Evolutionary conservation across 2,888 invertebrate species (phyloP).

Genomic region (Hecatera dysodea): DNA sequence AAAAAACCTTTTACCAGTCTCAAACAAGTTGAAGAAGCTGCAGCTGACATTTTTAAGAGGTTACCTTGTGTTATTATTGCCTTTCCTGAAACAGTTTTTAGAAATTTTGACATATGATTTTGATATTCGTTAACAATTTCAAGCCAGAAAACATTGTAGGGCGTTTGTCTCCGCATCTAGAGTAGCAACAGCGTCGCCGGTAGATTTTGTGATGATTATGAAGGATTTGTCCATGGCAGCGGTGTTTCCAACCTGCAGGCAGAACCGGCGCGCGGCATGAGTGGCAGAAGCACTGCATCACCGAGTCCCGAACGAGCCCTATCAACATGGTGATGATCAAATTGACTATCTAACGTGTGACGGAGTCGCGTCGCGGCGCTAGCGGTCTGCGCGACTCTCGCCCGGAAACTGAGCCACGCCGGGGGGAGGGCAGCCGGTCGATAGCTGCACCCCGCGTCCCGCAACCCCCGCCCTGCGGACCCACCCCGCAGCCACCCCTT

Average conservation of each 20-base stretch:
- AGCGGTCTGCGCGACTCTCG: conserved; percentile 92
- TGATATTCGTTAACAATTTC: conserved; percentile 37
- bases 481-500: conserved; percentile 82
- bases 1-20: conserved; percentile 20
- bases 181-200: conserved; percentile 78
- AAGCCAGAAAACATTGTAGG: conserved; percentile 64
- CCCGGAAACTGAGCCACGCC: conserved; percentile 90
- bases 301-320: conserved; percentile 97
- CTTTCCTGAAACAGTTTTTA: conserved; percentile 17
- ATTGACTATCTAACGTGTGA: conserved; percentile 89
- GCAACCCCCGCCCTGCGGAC: conserved; percentile 87
- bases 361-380: conserved; percentile 88
- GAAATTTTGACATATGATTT: conserved; percentile 22
- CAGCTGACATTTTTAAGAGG: conserved; percentile 53
- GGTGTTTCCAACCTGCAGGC: conserved; percentile 92
- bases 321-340: conserved; percentile 94
- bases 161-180: conserved; percentile 78
- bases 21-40: conserved; percentile 32
- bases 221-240: conserved; percentile 59
- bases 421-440: conserved; percentile 92
- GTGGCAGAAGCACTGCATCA: conserved; percentile 98
- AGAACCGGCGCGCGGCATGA: conserved; percentile 96
- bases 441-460: conserved; percentile 88
- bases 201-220: conserved; percentile 56
- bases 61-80: conserved; percentile 58